Base-by-base conservation (phyloP, 2,113 vertebrate species). In the Prunella fulvescens region DNA sequence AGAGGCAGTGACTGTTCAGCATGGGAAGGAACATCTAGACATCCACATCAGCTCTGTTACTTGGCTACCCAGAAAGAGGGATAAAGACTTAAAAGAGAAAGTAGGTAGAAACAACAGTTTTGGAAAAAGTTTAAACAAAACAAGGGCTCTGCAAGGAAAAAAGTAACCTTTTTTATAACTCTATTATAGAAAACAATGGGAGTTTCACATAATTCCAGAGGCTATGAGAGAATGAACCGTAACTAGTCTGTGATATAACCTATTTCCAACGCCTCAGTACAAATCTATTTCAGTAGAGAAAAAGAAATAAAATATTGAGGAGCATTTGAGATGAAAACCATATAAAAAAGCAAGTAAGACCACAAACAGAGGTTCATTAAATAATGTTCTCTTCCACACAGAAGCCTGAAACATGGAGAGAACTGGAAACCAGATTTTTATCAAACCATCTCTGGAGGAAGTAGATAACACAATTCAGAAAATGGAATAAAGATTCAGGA, bases 381-480 rank as follows among this genome's bases (percentile, higher is more conserved):
- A 81, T 51, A 3, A 84, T 82, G 37, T 61, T 79, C 83, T 85
- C 40, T 72, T 82, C 65, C 31, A 91, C 9, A 69, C 6, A 81
- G 69, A 84, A 44, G 57, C 29, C 20, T 1, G 1, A 93, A 65
- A 53, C 89, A 95, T 76, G 29, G 89, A 76, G 73, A 93, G 70
- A 95, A 79, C 57, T 97, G 78, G 86, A 95, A 97, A 85, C 28
- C 57, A 95, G 95, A 95, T 95, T 95, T 92, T 95, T 92, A 96
- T 97, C 93, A 86, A 87, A 45, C 65, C 61, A 84, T 57, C 78
- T 93, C 95, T 97, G 96, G 73, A 95, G 94, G 95, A 97, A 95
- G 86, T 53, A 95, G 91, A 94, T 95, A 95, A 96, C 83, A 53
- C 45, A 84, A 96, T 72, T 92, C 81, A 95, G 72, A 96, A 96